A percentile compares a stretch with the other conserved stretches of the same genome.
Evolutionary conservation across 2,888 invertebrate genomes (phyloP).

Genomic region (Pseudococcus jackbeardsleyi): DNA sequence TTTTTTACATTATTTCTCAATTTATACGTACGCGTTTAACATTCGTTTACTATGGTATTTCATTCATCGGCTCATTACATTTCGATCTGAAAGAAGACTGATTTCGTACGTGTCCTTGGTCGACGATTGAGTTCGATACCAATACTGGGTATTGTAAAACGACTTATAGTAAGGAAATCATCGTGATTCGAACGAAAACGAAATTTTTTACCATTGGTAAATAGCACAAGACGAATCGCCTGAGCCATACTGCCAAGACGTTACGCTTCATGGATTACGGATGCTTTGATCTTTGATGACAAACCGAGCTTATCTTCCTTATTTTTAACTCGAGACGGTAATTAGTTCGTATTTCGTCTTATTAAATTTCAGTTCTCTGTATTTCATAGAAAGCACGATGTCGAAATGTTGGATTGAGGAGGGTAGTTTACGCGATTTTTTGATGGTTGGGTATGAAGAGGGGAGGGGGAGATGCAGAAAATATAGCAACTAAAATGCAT

Average conservation of each 20-base stretch:
- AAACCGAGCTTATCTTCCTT: not conserved
- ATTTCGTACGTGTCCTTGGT: not conserved
- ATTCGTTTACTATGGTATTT: not conserved
- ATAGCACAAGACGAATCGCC: not conserved
- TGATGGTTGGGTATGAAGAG: too few species aligned
- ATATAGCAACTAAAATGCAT: too few species aligned
- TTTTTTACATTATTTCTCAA: constrained; percentile 7
- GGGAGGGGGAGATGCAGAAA: too few species aligned
- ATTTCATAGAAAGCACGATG: too few species aligned
- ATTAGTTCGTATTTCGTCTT: not conserved
- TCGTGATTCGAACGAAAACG: not conserved
- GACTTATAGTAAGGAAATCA: not conserved
- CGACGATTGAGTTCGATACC: not conserved
- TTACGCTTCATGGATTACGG: not conserved
- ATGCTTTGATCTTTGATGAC: constrained; percentile 27
- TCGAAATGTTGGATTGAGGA: too few species aligned
- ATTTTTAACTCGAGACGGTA: not conserved
- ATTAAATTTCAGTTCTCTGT: not conserved
- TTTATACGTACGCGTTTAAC: too few species aligned
- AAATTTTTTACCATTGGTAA: not conserved
- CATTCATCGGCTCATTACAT: constrained; percentile 12
- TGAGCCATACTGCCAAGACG: constrained; percentile 9
- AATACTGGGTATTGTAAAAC: not conserved
- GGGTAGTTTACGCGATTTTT: too few species aligned
- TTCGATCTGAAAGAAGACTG: not conserved